Percentiles rank a stretch among this genome's conserved stretches.
Evolutionary conservation across 2,888 invertebrate species (phyloP).

Genomic region (Alentia gelatinosa): DNA sequence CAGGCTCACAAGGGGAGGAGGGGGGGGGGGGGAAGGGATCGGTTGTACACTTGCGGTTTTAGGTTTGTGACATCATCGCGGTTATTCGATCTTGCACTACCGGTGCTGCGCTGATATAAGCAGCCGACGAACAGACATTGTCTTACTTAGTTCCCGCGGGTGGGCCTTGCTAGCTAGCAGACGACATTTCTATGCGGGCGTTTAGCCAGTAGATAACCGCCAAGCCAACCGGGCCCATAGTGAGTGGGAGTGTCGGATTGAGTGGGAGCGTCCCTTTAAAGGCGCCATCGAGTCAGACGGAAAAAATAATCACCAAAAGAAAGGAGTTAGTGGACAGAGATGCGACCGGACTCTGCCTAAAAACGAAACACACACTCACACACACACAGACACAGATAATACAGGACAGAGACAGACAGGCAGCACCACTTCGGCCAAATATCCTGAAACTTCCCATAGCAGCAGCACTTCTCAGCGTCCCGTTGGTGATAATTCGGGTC

Average conservation of each 20-base stretch:
- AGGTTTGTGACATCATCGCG: not conserved
- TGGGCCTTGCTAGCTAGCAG: not conserved
- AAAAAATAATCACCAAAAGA: not conserved
- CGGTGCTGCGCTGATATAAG: not conserved
- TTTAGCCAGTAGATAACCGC: not conserved
- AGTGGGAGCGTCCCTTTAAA: constrained; percentile 1
- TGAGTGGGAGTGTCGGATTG: constrained; percentile 1
- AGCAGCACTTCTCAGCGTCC: not conserved
- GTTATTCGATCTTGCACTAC: not conserved
- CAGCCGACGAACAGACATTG: not conserved
- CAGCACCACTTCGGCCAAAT: not conserved
- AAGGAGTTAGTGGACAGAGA: not conserved
- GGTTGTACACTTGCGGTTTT: not conserved
- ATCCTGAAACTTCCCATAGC: not conserved
- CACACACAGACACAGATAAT: not conserved
- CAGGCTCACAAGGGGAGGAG: not conserved
- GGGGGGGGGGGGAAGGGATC: not conserved
- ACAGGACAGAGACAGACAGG: not conserved
- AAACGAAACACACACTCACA: not conserved
- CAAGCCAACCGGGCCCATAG: not conserved
- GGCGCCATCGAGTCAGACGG: not conserved
- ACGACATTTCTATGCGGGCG: no score
- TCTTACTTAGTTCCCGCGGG: not conserved
- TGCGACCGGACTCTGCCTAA: not conserved
- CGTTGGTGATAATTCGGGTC: no score